Evolutionary conservation across 1,140 invertebrate species (phyloP).

Genomic region (Drosophila carrolli): DNA sequence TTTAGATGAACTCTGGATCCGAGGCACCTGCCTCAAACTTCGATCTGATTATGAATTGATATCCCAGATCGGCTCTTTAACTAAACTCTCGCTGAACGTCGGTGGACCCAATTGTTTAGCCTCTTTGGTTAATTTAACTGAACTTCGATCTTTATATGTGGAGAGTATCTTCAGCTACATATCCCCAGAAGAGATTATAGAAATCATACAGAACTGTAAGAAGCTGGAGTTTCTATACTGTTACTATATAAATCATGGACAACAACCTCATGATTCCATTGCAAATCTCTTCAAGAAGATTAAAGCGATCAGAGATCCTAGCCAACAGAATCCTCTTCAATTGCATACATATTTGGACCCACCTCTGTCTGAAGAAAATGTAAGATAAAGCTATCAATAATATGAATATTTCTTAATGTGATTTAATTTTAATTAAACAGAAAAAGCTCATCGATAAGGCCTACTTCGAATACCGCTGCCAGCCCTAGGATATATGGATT

Average conservation of each 20-base stretch:
- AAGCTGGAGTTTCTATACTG: constrained; percentile 21
- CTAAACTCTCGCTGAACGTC: constrained; percentile 5
- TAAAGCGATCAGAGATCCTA: constrained; percentile 22
- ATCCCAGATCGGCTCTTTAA: constrained; percentile 8
- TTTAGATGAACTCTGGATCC: constrained; percentile 13
- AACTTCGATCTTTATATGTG: constrained; percentile 13
- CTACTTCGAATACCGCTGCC: constrained; percentile 11
- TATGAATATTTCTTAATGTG: not conserved
- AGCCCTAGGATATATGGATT: not conserved
- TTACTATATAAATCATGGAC: constrained; percentile 17
- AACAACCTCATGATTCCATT: constrained; percentile 11
- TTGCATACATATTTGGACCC: constrained; percentile 14
- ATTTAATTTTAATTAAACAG: constrained; percentile 1
- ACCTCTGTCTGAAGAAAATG: constrained; percentile 11
- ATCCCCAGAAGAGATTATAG: constrained; percentile 11
- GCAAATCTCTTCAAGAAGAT: constrained; percentile 20
- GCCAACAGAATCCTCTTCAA: constrained; percentile 17
- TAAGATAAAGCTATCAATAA: not conserved
- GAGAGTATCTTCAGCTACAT: constrained; percentile 23
- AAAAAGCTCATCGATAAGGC: constrained; percentile 11
- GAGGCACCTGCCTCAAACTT: not conserved
- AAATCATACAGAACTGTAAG: constrained; percentile 15
- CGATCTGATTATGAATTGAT: constrained; percentile 11
- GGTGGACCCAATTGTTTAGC: not conserved
- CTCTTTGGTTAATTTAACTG: constrained; percentile 9